Evolutionary conservation across 2,888 invertebrate species (phyloP), one percentile per base, ranked within the genome.

Genomic region (Lasiommata megera): DNA sequence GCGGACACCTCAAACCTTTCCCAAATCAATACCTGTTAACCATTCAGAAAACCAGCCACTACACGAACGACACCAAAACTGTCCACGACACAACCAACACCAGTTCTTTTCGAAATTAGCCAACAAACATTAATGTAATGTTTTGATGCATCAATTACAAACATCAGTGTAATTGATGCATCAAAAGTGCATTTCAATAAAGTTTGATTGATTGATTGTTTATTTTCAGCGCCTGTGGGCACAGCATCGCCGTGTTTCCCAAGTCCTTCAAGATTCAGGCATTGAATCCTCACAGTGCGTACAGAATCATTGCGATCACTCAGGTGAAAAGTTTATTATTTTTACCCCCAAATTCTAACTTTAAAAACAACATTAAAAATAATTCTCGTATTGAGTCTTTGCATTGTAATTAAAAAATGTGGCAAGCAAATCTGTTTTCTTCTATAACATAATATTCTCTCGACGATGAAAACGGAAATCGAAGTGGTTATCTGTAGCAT

Each of bases 171-270:
- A n/a, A n/a, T n/a, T n/a, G n/a, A n/a, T n/a, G n/a, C n/a, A n/a
- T n/a, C n/a, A n/a, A n/a, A n/a, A n/a, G n/a, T n/a, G n/a, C n/a
- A n/a, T n/a, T n/a, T n/a, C n/a, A n/a, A n/a, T n/a, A n/a, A n/a
- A n/a, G n/a, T n/a, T n/a, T n/a, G n/a, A n/a, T n/a, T n/a, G n/a
- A n/a, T n/a, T n/a, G n/a, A n/a, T n/a, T n/a, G n/a, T n/a, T n/a
- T n/a, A n/a, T 28, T 84, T 83, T 58, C 77, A 90, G 89, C 88
- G 88, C 76, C 87, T 90, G 61, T 88, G 85, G 88, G 79, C 86
- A 73, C 84, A 88, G 62, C 83, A 89, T 71, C 88, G 85, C 70
- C 84, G 87, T 63, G 76, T 88, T 62, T 82, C 85, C 46, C 88
- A 88, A 82, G 82, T 82, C 47, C 71, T 88, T 58, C 88, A 87